Conservation (phyloP, 2,888 invertebrate species). For the Beris chalybata region DNA sequence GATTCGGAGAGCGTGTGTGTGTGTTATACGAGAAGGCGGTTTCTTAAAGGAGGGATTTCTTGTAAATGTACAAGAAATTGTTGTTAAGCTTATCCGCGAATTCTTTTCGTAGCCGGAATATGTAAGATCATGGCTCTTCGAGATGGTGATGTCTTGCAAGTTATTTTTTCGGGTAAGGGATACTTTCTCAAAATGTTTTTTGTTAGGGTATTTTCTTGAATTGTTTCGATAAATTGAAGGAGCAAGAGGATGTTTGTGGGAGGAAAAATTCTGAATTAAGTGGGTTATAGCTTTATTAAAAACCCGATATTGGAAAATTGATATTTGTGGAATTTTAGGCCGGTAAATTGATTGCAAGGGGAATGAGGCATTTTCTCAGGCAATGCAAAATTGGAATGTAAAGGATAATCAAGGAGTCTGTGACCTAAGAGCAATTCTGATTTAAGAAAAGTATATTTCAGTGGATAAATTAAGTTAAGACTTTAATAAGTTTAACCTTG, state of each 20-base stretch:
- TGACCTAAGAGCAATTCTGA: too few relatives aligned
- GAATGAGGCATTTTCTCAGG: too few relatives aligned
- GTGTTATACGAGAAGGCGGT: background rate
- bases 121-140: constrained; percentile 7
- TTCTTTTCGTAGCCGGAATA: constrained; percentile 14
- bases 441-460: too few relatives aligned
- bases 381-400: too few relatives aligned
- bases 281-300: constrained; percentile 19
- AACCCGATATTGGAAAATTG: constrained; percentile 9
- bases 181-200: too few relatives aligned
- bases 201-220: constrained; percentile 4
- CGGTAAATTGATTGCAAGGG: background rate
- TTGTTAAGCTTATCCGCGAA: constrained; percentile 9
- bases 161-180: too few relatives aligned
- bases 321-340: constrained; percentile 17
- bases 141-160: too few relatives aligned
- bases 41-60: background rate
- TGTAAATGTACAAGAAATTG: constrained; percentile 12
- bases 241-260: background rate
- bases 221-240: background rate
- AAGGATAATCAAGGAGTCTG: too few relatives aligned
- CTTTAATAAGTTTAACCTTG: too few relatives aligned
- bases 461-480: too few relatives aligned
- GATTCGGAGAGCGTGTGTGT: constrained; percentile 8
- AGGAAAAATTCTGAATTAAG: background rate